Evolutionary conservation across 1,140 invertebrate genomes (phyloP).

Genomic region (Ceratosolen solmsi): DNA sequence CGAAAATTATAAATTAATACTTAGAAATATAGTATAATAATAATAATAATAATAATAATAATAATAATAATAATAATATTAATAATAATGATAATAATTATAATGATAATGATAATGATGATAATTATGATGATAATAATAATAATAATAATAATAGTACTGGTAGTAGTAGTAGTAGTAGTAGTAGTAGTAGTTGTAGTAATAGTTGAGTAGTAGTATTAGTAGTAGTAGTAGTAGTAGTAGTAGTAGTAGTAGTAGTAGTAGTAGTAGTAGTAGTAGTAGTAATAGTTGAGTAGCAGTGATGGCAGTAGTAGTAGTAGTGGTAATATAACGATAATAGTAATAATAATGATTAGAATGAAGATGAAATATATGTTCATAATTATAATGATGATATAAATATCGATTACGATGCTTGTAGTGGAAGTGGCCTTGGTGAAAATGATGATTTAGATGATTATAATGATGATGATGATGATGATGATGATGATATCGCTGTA

Average conservation of each 20-base stretch:
- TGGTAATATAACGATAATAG: neutral
- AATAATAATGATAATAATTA: neutral
- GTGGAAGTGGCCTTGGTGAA: neutral
- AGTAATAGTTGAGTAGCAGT: slow-evolving; percentile 4
- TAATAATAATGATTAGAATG: neutral
- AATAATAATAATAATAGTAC: neutral
- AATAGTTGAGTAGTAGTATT: neutral
- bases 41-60: slow-evolving; percentile 7
- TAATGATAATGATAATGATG: slow-evolving; percentile 45
- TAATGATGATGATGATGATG: slow-evolving; percentile 48
- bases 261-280: neutral
- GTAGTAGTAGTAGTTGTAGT: neutral
- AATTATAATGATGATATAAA: neutral
- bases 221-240: neutral
- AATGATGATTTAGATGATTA: neutral
- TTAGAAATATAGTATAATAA: slow-evolving; percentile 1
- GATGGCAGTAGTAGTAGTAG: neutral
- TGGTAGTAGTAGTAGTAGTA: slow-evolving; percentile 18
- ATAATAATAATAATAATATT: neutral
- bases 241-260: neutral
- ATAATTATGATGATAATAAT: neutral
- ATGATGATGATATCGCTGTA: slow-evolving; percentile 49
- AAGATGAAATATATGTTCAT: neutral
- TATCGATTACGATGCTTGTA: neutral
- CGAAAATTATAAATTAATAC: slow-evolving; percentile 25